Base-by-base conservation (phyloP, 1,140 invertebrate genomes). In the Drosophila sturtevanti region DNA sequence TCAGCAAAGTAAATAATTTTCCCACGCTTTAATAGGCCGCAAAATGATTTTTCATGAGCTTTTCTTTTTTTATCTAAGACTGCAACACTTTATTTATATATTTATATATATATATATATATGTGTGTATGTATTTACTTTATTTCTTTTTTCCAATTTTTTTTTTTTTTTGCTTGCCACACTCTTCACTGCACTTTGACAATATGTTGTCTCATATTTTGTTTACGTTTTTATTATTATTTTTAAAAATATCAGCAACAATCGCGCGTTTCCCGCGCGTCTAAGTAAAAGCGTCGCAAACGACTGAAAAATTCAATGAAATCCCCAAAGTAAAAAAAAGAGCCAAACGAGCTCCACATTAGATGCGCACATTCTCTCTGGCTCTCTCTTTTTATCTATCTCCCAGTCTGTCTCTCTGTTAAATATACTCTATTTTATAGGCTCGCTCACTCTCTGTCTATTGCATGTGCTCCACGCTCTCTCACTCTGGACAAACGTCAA, bases 221-320 rank as follows among this genome's bases (percentile, higher is more conserved):
- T 35, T 78, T 79, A 70, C 79, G 68, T 76, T 79, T 59, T 71
- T 81, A 63, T 68, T 80, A 68, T 65, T 48, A 65, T 37, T 51
- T 38, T 41, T 52, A n/a, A 62, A 18, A 55, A 68, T 55, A 72
- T 37, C 31, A 44, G 63, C 69, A 55, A 27, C 55, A 41, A 56
- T 61, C 72, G 51, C 73, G 74, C 64, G 68, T 66, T 68, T 60
- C 60, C 58, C 44, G 70, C 73, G 68, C 71, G 70, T 69, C 54
- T 66, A 68, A 37, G 63, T 63, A 81, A 86, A 81, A 74, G 67
- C 78, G 74, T 81, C 82, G 66, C 65, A 82, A 82, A 65, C 71
- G 76, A 86, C 84, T 86, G 76, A 86, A 77, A 86, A 77, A 55
- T 63, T 69, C 69, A 87, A 76, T 77, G 79, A 72, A 78, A 72